Evolutionary conservation across 2,797 vertebrate species (phyloP), one percentile per base, ranked within the genome.

Genomic region (Todus mexicanus): DNA sequence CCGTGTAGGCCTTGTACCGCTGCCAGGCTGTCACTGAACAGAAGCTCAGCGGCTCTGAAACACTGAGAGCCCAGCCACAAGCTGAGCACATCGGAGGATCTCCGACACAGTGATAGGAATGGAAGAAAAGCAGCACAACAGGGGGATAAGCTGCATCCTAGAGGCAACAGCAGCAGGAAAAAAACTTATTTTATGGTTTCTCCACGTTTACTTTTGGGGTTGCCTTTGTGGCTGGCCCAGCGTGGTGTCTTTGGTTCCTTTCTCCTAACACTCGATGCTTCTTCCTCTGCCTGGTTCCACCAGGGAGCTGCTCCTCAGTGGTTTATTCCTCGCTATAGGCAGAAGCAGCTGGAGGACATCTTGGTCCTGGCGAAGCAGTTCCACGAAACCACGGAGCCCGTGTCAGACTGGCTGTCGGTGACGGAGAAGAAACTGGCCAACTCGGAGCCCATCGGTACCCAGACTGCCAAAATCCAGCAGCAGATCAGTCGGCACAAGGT

Each of bases 401-500:
- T 99, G 96, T 98, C 97, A 12, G 99, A 99, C 91, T 99, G 99
- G 99, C 97, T 99, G 87, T 98, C 98, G 1, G 90, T 98, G 97
- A 99, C 98, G 0, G 99, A 99, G 97, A 98, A 99, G 94, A 99
- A 99, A 51, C 96, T 99, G 92, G 98, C 98, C 97, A 98, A 99
- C 73, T 99, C 99, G 0, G 99, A 99, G 97, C 99, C 99, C 90
- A 99, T 99, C 84, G 99, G 99, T 78, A 99, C 99, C 50, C 99
- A 99, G 96, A 98, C 99, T 4, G 97, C 98, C 94, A 99, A 99
- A 98, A 99, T 99, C 97, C 98, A 98, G 87, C 99, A 99, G 96
- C 99, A 99, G 97, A 99, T 99, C 93, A 66, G 97, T 64, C 98
- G 98, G 72, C 99, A 99, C 97, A 99, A 99, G 99, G 99, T 99